Percentiles rank a stretch among this genome's conserved stretches.
These are phyloP conservation scores for Palythoa grandis DNA, from an alignment of 92 coral and sea anemone genomes.

Conservation along the genomic window DNA sequence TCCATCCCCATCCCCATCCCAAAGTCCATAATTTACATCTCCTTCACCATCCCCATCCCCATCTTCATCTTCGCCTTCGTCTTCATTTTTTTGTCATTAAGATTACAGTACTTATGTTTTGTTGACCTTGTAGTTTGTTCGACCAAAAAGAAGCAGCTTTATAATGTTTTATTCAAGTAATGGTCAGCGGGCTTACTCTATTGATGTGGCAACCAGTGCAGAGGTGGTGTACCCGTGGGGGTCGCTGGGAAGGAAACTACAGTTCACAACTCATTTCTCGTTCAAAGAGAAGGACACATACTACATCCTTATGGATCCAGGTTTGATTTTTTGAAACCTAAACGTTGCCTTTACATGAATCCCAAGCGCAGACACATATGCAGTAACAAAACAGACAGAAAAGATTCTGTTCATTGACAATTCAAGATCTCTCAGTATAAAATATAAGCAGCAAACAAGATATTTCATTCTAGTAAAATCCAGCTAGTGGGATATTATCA, in stretches of 20 bases:
- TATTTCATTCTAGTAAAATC: no score
- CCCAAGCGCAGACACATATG: not conserved
- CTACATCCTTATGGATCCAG: conserved; percentile 75
- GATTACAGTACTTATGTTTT: not conserved
- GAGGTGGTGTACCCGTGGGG: conserved; percentile 73
- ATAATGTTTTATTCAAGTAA: conserved; percentile 56
- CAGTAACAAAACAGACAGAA: no score
- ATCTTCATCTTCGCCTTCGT: not conserved
- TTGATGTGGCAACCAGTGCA: conserved; percentile 65
- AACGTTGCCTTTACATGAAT: not conserved
- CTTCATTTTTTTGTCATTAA: not conserved
- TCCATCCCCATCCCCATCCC: not conserved
- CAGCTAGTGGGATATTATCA: no score
- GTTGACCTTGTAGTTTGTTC: conserved; percentile 60
- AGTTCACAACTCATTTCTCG: conserved; percentile 59
- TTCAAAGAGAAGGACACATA: conserved; percentile 74
- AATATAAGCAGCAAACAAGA: no score
- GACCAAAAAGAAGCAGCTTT: conserved; percentile 70
- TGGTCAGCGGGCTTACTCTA: conserved; percentile 61
- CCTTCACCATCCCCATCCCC: not conserved
- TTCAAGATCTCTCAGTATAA: no score
- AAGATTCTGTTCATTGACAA: no score
- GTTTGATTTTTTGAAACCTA: conserved; percentile 23
- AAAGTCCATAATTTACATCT: no score
- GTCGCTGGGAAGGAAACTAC: conserved; percentile 62